Evolutionary conservation across 2,113 vertebrate species (phyloP), one percentile per base, ranked within the genome.

Genomic region (Engraulis encrasicolus): DNA sequence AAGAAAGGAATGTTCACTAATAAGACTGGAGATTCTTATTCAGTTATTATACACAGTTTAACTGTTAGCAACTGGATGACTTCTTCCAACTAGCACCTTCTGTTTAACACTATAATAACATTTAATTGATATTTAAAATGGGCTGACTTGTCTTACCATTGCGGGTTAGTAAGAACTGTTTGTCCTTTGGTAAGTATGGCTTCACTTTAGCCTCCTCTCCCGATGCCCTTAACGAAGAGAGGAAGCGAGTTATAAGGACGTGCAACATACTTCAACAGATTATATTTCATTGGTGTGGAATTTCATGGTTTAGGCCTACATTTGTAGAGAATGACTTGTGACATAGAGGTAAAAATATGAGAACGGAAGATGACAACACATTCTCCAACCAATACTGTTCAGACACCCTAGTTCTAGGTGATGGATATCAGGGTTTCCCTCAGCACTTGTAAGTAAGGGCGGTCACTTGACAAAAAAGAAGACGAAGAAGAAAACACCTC

Each of bases 171-270:
- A 99, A 96, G 89, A 99, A 99, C 89, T 99, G 98, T 94, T 98
- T 99, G 84, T 97, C 97, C 85, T 92, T 92, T 14, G 98, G 98
- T 52, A 99, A 92, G 85, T 99, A 99, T 17, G 97, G 95, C 91
- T 99, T 99, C 90, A 99, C 96, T 92, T 99, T 99, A 6, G 92
- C 91, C 89, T 99, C 98, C 92, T 99, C 98, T 82, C 98, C 98
- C 27, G 94, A 88, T 79, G 97, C 96, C 98, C 98, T 99, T 91
- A 92, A 91, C 91, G 27, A 79, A 83, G 87, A 88, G 17, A 86
- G 66, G 66, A 74, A 36, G 27, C 66, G 17, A 74, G 11, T 74
- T 74, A 74, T 9, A 74, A 36, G 66, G 66, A 74, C 31, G 66
- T 74, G 66, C 5, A 74, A 74, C 66, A 74, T 74, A 74, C 66